Base-by-base conservation (phyloP, 2,888 invertebrate species). In the Phortica magna region DNA sequence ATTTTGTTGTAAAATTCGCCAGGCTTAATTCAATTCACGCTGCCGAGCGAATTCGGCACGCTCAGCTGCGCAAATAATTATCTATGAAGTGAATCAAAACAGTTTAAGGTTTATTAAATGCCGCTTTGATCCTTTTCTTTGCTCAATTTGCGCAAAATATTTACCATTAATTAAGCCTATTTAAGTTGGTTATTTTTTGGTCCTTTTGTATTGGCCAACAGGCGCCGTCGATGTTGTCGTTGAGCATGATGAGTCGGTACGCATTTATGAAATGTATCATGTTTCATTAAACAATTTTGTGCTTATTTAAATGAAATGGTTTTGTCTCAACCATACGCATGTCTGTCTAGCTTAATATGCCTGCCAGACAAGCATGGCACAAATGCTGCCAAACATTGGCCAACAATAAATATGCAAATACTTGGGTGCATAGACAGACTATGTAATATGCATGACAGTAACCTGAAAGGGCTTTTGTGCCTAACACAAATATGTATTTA, bases 161-260 rank as follows among this genome's bases (percentile, higher is more conserved):
- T 87, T 87, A 78, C 77, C 79, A 85, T 87, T 79, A 85, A 87
- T 87, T 87, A 85, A 83, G 75, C 75, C 84, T 83, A 87, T 85
- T 87, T 79, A 78, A 74, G 53, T 19, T 19, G 6, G 75, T 61
- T 55, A 41, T 72, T 39, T 74, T 53, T 17, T 10, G 19, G 12
- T 31, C 43, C 39, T 59, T 31, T 55, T 57, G 42, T 31, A 39
- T 57, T 55, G 17, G 19, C 9, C 31, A 39, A n/a, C 57, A 41
- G 31, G 70, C 17, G 19, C 41, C 7, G 17, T 71, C 39, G 71
- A 19, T 48, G 14, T 55, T 71, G 10, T 70, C 48, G 71, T 7
- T 71, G 53, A n/a, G 12, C 6, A 19, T 73, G 53, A 70, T 73
- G 55, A 77, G 78, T 80, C 53, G 71, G 48, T 22, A 61, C 9